Base-by-base conservation (phyloP, 2,797 vertebrate genomes). In the Heteromormyrus szaboi region DNA sequence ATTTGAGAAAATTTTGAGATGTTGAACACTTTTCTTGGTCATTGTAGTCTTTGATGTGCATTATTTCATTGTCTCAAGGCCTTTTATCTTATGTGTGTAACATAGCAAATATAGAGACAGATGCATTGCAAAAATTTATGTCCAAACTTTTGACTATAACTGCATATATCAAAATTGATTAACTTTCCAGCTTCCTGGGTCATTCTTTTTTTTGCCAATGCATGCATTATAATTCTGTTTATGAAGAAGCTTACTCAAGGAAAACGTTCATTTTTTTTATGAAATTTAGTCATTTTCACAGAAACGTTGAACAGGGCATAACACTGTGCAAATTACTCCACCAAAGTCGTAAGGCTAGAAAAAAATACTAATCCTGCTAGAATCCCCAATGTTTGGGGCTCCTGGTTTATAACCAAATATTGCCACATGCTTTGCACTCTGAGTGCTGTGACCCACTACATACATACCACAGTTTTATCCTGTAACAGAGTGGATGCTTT, bases 401-500 rank as follows among this genome's bases (percentile, higher is more conserved):
- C 14, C 68, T 41, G 68, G 4, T 76, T 76, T 41, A 76, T 76
- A 76, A 19, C 6, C 33, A 76, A 19, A 17, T 7, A 3, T 11
- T 76, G 5, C 25, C 14, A 17, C 44, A 50, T 50, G 14, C 37
- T 6, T 19, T 81, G 37, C 19, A 46, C 76, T n/a, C 12, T 41
- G 37, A 81, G 46, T 48, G 44, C 83, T 48, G 46, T 25, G n/a
- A 85, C 8, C n/a, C 7, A 22, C 19, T 11, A 56, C 76, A 33
- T 54, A 92, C 94, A 7, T 95, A 96, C 95, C 95, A 94, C 91
- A n/a, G 94, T 95, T 94, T 90, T 97, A 91, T 96, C 94, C 90
- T 93, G 96, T 8, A 94, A 90, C 88, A 94, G 92, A 0, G 94
- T 95, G 3, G 97, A 95, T 0, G 97, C 96, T 94, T 97, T 99